phyloP scores from a whole-genome alignment of 2,888 invertebrate species.

The Megamerina dolium region DNA sequence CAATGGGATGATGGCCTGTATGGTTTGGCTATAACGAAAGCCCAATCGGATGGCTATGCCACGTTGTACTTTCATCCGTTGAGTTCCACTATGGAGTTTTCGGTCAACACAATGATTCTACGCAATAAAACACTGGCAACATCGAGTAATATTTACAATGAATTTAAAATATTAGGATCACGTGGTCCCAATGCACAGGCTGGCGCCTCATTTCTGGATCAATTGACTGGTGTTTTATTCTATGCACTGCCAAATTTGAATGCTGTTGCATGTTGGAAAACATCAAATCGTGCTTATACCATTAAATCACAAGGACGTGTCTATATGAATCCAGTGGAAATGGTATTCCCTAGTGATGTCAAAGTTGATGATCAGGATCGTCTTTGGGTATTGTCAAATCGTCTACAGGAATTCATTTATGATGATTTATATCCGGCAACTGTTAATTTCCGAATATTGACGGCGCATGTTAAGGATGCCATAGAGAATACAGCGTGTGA shows the following conservation, averaged over 20 bases:
- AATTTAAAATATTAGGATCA: constrained; percentile 63
- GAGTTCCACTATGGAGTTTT: constrained; percentile 69
- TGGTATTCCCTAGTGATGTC: constrained; percentile 73
- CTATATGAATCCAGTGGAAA: constrained; percentile 63
- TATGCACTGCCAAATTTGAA: constrained; percentile 70
- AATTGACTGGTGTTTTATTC: constrained; percentile 65
- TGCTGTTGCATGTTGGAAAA: constrained; percentile 73
- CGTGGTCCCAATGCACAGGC: constrained; percentile 69
- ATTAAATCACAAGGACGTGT: constrained; percentile 67
- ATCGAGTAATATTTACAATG: constrained; percentile 53
- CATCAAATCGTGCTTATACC: constrained; percentile 60
- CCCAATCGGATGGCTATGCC: constrained; percentile 60
- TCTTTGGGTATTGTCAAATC: constrained; percentile 69
- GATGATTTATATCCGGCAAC: constrained; percentile 57
- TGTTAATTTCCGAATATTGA: constrained; percentile 66
- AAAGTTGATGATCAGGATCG: constrained; percentile 67
- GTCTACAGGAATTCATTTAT: constrained; percentile 66
- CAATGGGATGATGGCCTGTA: constrained; percentile 75
- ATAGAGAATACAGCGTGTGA: constrained; percentile 69
- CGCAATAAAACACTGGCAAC: constrained; percentile 56
- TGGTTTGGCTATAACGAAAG: constrained; percentile 64
- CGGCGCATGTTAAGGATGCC: constrained; percentile 62
- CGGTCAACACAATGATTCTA: constrained; percentile 64
- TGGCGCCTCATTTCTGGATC: constrained; percentile 66
- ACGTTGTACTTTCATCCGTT: constrained; percentile 75